These are phyloP conservation scores for Hippoglossus hippoglossus DNA, from an alignment of 2,797 vertebrate genomes.

Conservation along the genomic window DNA sequence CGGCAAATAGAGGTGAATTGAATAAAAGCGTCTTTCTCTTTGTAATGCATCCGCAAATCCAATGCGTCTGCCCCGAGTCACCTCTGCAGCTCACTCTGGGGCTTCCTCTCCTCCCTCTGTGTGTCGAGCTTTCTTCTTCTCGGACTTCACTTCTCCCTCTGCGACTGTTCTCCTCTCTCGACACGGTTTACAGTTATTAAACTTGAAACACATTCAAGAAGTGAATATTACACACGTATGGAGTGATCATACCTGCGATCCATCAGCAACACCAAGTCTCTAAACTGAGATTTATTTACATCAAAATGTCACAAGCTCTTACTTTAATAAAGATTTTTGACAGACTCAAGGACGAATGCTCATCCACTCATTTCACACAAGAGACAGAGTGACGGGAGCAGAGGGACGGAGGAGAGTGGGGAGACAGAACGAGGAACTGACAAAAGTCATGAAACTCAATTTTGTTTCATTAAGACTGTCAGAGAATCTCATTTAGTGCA, in stretches of 20 bases:
- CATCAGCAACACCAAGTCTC: conserved; percentile 7
- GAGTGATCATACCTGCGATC: conserved; percentile 13
- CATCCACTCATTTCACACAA: conserved; percentile 27
- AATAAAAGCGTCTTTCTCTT: conserved; percentile 22
- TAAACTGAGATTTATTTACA: conserved; percentile 35
- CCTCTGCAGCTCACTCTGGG: conserved; percentile 12
- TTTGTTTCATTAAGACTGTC: conserved; percentile 39
- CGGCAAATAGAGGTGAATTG: conserved; percentile 8
- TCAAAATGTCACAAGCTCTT: conserved; percentile 29
- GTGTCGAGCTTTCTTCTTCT: background rate
- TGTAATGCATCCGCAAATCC: background rate
- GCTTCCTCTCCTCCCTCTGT: conserved; percentile 9
- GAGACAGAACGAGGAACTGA: conserved; percentile 7
- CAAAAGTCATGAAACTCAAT: conserved; percentile 35
- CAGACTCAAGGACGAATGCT: conserved; percentile 17
- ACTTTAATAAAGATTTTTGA: conserved; percentile 33
- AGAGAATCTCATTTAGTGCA: conserved; percentile 27
- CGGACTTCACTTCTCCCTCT: background rate
- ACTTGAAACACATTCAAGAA: background rate
- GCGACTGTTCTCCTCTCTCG: background rate
- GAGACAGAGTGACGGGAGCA: conserved; percentile 39
- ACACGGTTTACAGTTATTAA: conserved; percentile 2
- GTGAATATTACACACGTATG: background rate
- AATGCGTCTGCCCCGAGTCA: conserved; percentile 18
- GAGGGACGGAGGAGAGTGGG: background rate